Conservation (phyloP, 1,140 invertebrate species). For the Watersipora subatra region DNA sequence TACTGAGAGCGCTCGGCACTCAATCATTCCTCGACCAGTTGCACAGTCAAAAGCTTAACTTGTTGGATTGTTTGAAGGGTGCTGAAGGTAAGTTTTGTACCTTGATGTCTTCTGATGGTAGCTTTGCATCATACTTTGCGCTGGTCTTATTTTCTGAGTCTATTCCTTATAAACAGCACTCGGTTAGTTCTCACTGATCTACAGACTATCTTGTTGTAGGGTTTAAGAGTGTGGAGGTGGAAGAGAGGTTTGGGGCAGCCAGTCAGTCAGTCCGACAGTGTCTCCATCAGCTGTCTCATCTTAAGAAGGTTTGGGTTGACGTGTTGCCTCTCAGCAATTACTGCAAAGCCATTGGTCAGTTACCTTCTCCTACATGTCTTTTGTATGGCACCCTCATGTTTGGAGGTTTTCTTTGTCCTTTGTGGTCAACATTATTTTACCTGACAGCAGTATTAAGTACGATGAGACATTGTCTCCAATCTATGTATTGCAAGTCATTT, state of each 20-base stretch:
- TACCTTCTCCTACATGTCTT: slow-evolving; percentile 5
- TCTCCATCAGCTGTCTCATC: slow-evolving; percentile 62
- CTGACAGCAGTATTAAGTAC: background rate
- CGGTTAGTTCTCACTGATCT: too few relatives aligned
- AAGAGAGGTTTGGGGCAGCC: slow-evolving; percentile 18
- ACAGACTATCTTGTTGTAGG: too few relatives aligned
- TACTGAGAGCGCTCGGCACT: slow-evolving; percentile 53
- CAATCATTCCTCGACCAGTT: slow-evolving; percentile 58
- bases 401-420: background rate
- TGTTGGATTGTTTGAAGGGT: slow-evolving; percentile 55
- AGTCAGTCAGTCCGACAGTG: slow-evolving; percentile 65
- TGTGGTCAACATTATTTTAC: background rate
- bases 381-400: background rate
- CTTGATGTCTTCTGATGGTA: slow-evolving; percentile 1
- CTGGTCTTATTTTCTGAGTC: too few relatives aligned
- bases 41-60: slow-evolving; percentile 55
- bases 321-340: slow-evolving; percentile 58
- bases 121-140: background rate
- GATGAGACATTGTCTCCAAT: too few relatives aligned
- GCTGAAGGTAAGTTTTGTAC: slow-evolving; percentile 46
- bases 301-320: slow-evolving; percentile 72
- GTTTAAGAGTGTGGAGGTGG: slow-evolving; percentile 25
- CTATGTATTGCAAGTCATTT: too few relatives aligned
- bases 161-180: too few relatives aligned
- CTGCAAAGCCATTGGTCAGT: slow-evolving; percentile 46